Conservation (phyloP, 2,888 invertebrate genomes). For the Drosophila mulleri region DNA sequence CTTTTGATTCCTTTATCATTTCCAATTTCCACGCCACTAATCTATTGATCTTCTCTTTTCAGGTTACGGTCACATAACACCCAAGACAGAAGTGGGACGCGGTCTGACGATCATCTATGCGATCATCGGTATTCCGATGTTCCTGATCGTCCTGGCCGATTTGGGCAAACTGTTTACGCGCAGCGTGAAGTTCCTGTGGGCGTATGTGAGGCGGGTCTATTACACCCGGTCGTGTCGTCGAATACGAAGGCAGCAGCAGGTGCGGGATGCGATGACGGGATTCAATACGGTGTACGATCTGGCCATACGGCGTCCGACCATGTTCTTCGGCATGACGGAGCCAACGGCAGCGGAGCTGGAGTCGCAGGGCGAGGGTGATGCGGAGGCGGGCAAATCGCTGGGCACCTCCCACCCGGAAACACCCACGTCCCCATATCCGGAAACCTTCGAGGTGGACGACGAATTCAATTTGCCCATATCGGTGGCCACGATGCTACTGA, state of each 20-base stretch:
- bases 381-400: slow-evolving; percentile 76
- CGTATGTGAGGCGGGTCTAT: slow-evolving; percentile 92
- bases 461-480: slow-evolving; percentile 97
- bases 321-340: slow-evolving; percentile 87
- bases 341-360: slow-evolving; percentile 86
- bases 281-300: slow-evolving; percentile 92
- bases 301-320: slow-evolving; percentile 91
- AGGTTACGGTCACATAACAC: slow-evolving; percentile 99
- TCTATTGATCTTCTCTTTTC: neutral
- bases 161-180: slow-evolving; percentile 97
- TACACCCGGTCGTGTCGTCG: slow-evolving; percentile 93
- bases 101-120: slow-evolving; percentile 97
- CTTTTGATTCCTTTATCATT: neutral
- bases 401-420: slow-evolving; percentile 86
- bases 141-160: slow-evolving; percentile 96
- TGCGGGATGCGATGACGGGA: slow-evolving; percentile 94
- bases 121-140: slow-evolving; percentile 97
- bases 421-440: slow-evolving; percentile 91
- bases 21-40: neutral
- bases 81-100: slow-evolving; percentile 94
- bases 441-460: slow-evolving; percentile 92
- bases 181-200: slow-evolving; percentile 95
- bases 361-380: slow-evolving; percentile 62
- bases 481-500: slow-evolving; percentile 92
- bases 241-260: slow-evolving; percentile 90